These are phyloP conservation scores for Oenanthe oenanthe DNA, from an alignment of 2,113 vertebrate species.

Conservation along the genomic window DNA sequence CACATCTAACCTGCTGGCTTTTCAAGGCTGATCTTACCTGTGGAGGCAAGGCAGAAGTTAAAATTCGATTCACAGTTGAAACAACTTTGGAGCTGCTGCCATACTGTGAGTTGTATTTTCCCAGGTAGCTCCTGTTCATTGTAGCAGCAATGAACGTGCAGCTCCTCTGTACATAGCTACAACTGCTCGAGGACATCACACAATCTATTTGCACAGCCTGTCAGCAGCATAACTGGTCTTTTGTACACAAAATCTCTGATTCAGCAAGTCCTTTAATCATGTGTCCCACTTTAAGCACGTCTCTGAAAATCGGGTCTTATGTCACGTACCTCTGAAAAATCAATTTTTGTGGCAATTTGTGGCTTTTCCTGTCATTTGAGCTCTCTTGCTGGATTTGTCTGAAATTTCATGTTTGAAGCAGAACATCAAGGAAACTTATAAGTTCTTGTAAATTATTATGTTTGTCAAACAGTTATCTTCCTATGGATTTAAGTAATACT, in stretches of 20 bases:
- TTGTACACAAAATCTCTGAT: constrained; percentile 53
- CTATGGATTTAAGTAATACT: background rate
- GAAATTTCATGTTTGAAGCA: background rate
- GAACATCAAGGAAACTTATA: background rate
- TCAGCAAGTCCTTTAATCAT: constrained; percentile 49
- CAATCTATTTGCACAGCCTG: constrained; percentile 6
- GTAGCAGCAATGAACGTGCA: background rate
- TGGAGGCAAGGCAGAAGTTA: background rate
- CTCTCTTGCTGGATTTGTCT: background rate
- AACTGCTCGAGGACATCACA: background rate
- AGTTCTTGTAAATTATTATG: background rate
- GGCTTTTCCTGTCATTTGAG: background rate
- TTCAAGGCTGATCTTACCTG: background rate
- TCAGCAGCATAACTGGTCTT: constrained; percentile 48
- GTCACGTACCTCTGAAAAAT: constrained; percentile 18
- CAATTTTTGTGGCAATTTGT: background rate
- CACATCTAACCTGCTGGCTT: background rate
- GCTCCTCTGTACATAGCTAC: background rate
- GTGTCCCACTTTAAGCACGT: background rate
- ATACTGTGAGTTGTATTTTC: background rate
- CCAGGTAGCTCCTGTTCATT: accelerated
- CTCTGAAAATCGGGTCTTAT: background rate
- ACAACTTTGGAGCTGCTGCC: background rate
- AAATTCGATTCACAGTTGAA: background rate
- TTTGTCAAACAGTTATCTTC: background rate